Percentiles rank a stretch among this genome's conserved stretches.
These are phyloP conservation scores for Numenius arquata DNA, from an alignment of 2,113 vertebrate species.

Conservation along the genomic window DNA sequence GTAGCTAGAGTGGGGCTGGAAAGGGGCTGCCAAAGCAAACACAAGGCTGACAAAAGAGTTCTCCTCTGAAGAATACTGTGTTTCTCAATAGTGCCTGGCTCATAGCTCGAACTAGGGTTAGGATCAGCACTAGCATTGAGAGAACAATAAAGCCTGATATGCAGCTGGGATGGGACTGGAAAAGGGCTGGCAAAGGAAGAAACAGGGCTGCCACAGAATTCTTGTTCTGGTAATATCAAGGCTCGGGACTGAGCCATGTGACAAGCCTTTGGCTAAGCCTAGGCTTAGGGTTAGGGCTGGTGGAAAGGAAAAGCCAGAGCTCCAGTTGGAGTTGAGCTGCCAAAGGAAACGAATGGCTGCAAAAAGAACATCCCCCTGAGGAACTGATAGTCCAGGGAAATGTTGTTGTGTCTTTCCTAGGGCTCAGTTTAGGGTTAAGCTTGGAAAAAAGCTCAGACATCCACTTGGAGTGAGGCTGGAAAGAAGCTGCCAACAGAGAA, in stretches of 20 bases:
- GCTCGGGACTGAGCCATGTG: neutral
- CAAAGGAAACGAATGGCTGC: neutral
- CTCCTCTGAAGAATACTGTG: neutral
- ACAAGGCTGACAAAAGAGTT: neutral
- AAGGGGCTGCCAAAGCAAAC: neutral
- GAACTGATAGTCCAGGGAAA: neutral
- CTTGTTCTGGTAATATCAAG: neutral
- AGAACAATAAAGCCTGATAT: neutral
- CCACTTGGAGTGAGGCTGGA: neutral
- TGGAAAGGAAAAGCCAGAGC: neutral
- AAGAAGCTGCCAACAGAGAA: neutral
- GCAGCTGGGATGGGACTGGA: neutral
- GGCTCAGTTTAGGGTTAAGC: neutral
- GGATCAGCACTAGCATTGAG: neutral
- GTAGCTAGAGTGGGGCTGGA: neutral
- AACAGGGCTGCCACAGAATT: neutral
- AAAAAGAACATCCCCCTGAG: fast-evolving
- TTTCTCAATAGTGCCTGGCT: neutral
- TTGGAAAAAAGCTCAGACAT: neutral
- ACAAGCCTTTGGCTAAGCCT: neutral
- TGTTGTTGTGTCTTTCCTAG: neutral
- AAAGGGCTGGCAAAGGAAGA: neutral
- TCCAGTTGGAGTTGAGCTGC: neutral
- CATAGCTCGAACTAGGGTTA: neutral
- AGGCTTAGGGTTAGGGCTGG: neutral